Base-by-base conservation (phyloP, 2,888 invertebrate species). In the Terebella lapidaria region DNA sequence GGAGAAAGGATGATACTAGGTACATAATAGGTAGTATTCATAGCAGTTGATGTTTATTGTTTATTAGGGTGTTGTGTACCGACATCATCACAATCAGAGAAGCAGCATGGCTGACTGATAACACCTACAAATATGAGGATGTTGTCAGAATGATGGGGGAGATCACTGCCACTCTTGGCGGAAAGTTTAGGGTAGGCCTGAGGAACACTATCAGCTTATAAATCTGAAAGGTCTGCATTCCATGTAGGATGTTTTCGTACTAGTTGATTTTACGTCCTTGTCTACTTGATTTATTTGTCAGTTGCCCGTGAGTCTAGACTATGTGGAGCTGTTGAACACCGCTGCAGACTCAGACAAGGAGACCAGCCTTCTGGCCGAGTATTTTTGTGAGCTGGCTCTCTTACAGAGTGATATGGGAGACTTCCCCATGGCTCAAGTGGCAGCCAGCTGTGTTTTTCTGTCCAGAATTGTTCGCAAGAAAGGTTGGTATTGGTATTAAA, bases 121-220 rank as follows among this genome's bases (percentile, higher is more conserved):
- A 75, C 62, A 78, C 78, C 3, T 79, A 79, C 70, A 76, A 74
- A 54, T 79, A 79, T 59, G 77, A 77, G 60, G 77, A 79, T 63
- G 78, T 79, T 0, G 79, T 79, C 5, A 61, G 74, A 45, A 79
- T 78, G 78, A 78, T 78, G 74, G 77, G 76, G 25, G 78, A 79
- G 60, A 73, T 79, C 35, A 71, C 73, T 1, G 75, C 76, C 2
- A 71, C 76, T 2, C 67, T 78, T 3, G 61, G 67, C 3, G 79
- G 78, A 54, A 72, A 72, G 42, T 67, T 78, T 30, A 64, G 76
- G 56, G 73, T 74, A 58, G 49, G 64, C 56, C 15, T 35, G 42
- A 35, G n/a, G 10, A n/a, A 10, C 42, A 35, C n/a, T n/a, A 20
- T 56, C 30, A 24, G 35, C 29, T 28, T n/a, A n/a, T n/a, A n/a